Evolutionary conservation across 2,888 invertebrate species (phyloP).

Genomic region (Lasioglossum lativentre): DNA sequence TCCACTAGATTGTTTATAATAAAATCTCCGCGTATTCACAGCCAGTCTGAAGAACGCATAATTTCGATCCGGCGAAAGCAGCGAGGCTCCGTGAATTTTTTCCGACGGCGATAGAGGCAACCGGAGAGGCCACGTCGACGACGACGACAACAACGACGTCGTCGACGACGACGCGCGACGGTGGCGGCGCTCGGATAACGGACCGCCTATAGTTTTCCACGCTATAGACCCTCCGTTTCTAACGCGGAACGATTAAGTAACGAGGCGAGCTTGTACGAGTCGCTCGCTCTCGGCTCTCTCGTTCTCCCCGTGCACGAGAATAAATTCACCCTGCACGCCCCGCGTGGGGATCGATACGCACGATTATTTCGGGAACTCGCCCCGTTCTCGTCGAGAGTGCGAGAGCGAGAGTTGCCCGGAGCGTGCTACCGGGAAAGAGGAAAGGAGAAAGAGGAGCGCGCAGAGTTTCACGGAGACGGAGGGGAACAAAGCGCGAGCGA

Average conservation of each 20-base stretch:
- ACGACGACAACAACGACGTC: constrained; percentile 20
- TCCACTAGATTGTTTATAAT: no score
- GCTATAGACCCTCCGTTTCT: constrained; percentile 64
- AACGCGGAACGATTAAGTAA: constrained; percentile 73
- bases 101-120: neutral
- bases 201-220: constrained; percentile 45
- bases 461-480: neutral
- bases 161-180: constrained; percentile 2
- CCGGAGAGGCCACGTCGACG: neutral
- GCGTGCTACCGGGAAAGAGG: constrained; percentile 7
- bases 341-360: constrained; percentile 77
- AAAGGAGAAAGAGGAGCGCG: neutral
- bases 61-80: no score
- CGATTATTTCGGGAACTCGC: constrained; percentile 79
- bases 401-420: constrained; percentile 55
- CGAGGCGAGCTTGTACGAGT: constrained; percentile 64
- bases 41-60: no score
- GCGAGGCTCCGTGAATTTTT: neutral
- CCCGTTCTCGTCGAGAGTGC: constrained; percentile 70
- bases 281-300: constrained; percentile 28
- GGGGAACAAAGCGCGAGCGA: neutral
- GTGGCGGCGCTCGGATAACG: constrained; percentile 4
- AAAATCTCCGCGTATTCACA: no score
- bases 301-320: constrained; percentile 72
- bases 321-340: constrained; percentile 74